A percentile compares a stretch with the other conserved stretches of the same genome.
Evolutionary conservation across 2,888 invertebrate genomes (phyloP).

Genomic region (Drosophila ezoana): DNA sequence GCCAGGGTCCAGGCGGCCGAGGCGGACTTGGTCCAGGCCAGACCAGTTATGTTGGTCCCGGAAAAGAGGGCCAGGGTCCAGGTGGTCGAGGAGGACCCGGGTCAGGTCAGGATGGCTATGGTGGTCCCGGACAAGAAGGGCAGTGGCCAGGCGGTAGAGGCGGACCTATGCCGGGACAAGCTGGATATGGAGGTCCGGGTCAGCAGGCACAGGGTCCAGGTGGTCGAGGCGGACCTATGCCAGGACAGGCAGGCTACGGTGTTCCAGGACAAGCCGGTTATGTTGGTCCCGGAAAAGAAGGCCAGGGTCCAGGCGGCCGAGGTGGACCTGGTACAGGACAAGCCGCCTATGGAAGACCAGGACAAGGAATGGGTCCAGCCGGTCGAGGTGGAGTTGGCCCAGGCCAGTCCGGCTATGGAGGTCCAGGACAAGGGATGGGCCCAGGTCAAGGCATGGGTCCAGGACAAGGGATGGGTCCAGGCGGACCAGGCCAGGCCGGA

Average conservation of each 20-base stretch:
- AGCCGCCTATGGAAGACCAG: not conserved
- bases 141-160: not conserved
- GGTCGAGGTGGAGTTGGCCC: not conserved
- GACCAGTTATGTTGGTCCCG: not conserved
- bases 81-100: not conserved
- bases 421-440: not conserved
- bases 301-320: not conserved
- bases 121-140: not conserved
- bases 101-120: not conserved
- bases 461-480: not conserved
- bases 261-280: not conserved
- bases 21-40: not conserved
- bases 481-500: not conserved
- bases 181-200: not conserved
- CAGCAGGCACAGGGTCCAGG: not conserved
- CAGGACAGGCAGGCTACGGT: not conserved
- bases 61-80: not conserved
- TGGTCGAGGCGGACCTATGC: not conserved
- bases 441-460: not conserved
- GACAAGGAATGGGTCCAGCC: no score
- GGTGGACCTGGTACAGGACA: not conserved
- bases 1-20: not conserved
- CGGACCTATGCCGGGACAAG: not conserved
- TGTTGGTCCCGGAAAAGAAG: not conserved
- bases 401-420: not conserved